Evolutionary conservation across 2,113 vertebrate genomes (phyloP).

Genomic region (Choloepus hoffmanni): DNA sequence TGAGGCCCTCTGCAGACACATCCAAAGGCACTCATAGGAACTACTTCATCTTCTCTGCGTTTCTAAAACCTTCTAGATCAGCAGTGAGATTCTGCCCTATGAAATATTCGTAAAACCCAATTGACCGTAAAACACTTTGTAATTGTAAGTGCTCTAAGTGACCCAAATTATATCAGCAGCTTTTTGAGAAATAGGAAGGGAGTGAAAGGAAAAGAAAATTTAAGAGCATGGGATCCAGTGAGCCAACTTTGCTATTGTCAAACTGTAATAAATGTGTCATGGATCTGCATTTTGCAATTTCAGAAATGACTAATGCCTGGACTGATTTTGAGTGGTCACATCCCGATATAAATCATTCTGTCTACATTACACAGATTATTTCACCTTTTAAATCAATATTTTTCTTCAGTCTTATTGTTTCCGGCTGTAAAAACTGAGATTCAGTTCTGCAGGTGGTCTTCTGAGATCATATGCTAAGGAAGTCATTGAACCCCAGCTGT

Average conservation of each 20-base stretch:
- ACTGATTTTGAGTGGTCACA: not conserved
- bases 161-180: slow-evolving; percentile 54
- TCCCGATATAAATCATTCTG: not conserved
- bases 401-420: slow-evolving; percentile 40
- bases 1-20: not conserved
- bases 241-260: slow-evolving; percentile 59
- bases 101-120: slow-evolving; percentile 68
- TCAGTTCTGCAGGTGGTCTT: not conserved
- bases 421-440: not conserved
- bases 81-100: slow-evolving; percentile 50
- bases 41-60: not conserved
- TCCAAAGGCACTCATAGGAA: not conserved
- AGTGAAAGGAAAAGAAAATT: slow-evolving; percentile 44
- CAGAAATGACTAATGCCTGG: slow-evolving; percentile 50
- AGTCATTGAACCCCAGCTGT: not conserved
- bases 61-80: not conserved
- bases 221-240: slow-evolving; percentile 34
- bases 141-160: slow-evolving; percentile 70
- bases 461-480: not conserved
- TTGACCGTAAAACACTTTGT: slow-evolving; percentile 63
- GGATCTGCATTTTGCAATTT: slow-evolving; percentile 51
- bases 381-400: slow-evolving; percentile 24
- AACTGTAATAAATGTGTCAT: not conserved
- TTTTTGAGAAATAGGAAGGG: slow-evolving; percentile 52
- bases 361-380: not conserved